phyloP scores from a whole-genome alignment of 2,113 vertebrate species.

The Phrynosoma platyrhinos region DNA sequence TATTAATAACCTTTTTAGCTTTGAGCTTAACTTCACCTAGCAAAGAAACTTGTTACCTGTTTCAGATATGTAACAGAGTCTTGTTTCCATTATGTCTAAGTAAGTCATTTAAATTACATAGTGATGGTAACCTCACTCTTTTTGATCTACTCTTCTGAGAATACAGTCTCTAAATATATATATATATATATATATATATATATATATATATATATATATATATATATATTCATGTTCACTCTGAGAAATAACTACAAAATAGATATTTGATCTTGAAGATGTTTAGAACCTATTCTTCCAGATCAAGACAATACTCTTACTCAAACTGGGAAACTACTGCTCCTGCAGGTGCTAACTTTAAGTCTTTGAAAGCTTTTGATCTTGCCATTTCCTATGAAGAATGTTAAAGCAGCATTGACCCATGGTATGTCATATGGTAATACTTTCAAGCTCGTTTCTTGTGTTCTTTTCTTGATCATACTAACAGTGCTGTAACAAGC shows the following conservation, averaged over 20 bases:
- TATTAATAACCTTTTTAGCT: not conserved
- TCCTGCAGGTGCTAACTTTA: conserved; percentile 16
- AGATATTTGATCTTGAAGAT: conserved; percentile 31
- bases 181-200: not conserved
- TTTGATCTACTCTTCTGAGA: conserved; percentile 32
- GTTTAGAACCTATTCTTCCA: conserved; percentile 32
- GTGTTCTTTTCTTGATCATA: not conserved
- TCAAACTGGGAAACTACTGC: conserved; percentile 18
- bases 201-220: conserved; percentile 22
- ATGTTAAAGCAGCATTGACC: not conserved
- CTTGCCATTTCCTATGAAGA: not conserved
- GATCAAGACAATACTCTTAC: conserved; percentile 11
- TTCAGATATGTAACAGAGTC: not conserved
- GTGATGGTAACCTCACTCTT: conserved; percentile 27
- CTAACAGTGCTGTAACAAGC: conserved; percentile 18
- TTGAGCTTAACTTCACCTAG: not conserved
- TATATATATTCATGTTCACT: conserved; percentile 21
- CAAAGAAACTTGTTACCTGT: not conserved
- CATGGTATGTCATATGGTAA: conserved; percentile 12
- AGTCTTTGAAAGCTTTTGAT: not conserved
- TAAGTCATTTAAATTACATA: not conserved
- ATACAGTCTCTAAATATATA: conserved; percentile 33
- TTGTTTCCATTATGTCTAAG: conserved; percentile 34
- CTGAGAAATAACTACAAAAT: conserved; percentile 27
- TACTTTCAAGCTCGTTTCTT: conserved; percentile 43